phyloP scores from a whole-genome alignment of 2,888 invertebrate species.

The Drosophila meridionalis region DNA sequence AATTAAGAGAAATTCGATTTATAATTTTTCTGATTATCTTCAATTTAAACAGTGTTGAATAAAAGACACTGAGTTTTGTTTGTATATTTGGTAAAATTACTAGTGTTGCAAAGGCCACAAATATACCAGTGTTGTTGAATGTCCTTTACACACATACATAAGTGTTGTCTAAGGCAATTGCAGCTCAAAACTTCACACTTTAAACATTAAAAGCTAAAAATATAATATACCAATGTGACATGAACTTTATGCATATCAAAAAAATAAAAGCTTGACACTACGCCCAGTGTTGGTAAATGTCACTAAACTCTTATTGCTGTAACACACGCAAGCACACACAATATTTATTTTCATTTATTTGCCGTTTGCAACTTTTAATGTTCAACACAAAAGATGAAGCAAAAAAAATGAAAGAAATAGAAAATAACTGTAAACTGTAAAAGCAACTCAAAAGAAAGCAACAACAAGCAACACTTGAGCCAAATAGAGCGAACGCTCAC shows the following conservation, averaged over 20 bases:
- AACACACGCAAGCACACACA: background rate
- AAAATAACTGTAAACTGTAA: conserved; percentile 53
- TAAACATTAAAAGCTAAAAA: background rate
- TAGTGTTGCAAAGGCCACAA: background rate
- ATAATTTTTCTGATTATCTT: background rate
- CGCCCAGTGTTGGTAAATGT: conserved; percentile 30
- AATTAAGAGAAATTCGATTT: background rate
- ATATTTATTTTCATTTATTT: conserved; percentile 51
- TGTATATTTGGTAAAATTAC: background rate
- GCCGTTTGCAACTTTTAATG: conserved; percentile 41
- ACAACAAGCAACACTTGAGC: conserved; percentile 46
- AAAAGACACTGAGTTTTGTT: background rate
- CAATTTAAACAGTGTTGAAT: background rate
- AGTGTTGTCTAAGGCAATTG: background rate
- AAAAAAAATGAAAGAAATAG: conserved; percentile 30
- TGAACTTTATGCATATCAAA: background rate
- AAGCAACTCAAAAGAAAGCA: conserved; percentile 48
- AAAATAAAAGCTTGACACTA: background rate
- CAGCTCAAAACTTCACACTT: background rate
- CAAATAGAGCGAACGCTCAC: conserved; percentile 49
- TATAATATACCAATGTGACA: background rate
- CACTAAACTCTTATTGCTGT: conserved; percentile 3
- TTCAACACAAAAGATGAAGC: conserved; percentile 24
- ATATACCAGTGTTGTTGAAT: background rate
- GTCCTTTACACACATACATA: background rate